A percentile compares a stretch with the other conserved stretches of the same genome.
phyloP scores from a whole-genome alignment of 2,113 vertebrate species.

The Paraplagusia blochii region DNA sequence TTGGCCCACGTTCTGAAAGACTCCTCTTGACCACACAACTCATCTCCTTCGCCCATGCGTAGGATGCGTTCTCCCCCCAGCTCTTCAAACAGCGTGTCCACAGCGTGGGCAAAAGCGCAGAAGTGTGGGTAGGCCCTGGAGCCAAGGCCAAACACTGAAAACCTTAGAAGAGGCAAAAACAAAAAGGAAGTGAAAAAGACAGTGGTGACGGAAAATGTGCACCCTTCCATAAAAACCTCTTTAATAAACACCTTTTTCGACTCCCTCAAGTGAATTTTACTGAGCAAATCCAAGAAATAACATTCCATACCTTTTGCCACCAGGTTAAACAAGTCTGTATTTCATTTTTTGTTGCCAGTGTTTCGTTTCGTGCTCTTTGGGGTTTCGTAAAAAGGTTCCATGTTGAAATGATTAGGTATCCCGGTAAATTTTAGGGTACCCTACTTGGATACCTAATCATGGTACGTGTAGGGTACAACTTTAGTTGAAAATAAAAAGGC shows the following conservation, averaged over 20 bases:
- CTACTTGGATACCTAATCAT: no score
- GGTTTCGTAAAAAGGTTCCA: no score
- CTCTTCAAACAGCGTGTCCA: conserved; percentile 96
- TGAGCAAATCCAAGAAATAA: not conserved
- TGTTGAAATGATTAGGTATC: no score
- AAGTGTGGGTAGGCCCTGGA: conserved; percentile 97
- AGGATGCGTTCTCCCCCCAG: conserved; percentile 95
- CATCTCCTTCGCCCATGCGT: conserved; percentile 96
- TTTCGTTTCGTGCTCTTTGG: no score
- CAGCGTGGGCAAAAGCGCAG: conserved; percentile 95
- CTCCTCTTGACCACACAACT: conserved; percentile 97
- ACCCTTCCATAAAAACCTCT: not conserved
- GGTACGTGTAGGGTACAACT: no score
- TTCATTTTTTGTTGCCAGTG: no score
- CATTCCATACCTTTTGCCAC: no score
- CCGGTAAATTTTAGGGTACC: no score
- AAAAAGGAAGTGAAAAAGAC: conserved; percentile 7
- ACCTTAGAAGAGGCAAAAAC: conserved; percentile 72
- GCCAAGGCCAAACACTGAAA: conserved; percentile 95
- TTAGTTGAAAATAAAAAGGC: no score
- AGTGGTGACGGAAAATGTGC: conserved; percentile 9
- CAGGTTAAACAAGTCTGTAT: no score
- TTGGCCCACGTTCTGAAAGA: conserved; percentile 98
- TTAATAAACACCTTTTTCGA: not conserved
- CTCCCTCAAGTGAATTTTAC: conserved; percentile 2